phyloP scores from a whole-genome alignment of 2,888 invertebrate species.

The Temnothorax unifasciatus region DNA sequence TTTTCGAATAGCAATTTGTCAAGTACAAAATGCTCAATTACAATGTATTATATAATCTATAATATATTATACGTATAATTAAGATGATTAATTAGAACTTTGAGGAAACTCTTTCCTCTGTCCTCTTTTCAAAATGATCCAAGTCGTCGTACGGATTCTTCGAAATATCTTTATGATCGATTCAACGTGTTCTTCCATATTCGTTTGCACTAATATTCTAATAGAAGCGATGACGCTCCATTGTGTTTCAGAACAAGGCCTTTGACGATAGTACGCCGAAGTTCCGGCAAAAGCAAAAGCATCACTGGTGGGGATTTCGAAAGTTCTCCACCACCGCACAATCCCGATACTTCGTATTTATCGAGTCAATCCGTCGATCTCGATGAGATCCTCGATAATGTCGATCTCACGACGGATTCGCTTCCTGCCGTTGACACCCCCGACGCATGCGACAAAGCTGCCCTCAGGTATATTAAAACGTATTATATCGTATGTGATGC shows the following conservation, averaged over 20 bases:
- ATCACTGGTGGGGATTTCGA: conserved; percentile 86
- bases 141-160: background rate
- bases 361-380: conserved; percentile 83
- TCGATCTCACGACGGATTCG: conserved; percentile 92
- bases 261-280: conserved; percentile 94
- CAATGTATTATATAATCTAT: too few species aligned
- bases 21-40: background rate
- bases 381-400: conserved; percentile 88
- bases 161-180: background rate
- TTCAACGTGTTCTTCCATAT: background rate
- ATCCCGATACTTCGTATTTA: conserved; percentile 81
- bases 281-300: conserved; percentile 88
- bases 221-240: conserved; percentile 5
- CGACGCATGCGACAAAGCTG: conserved; percentile 95
- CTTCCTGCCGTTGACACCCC: conserved; percentile 95
- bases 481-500: conserved; percentile 22
- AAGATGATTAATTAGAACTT: background rate
- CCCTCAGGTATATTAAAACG: conserved; percentile 89
- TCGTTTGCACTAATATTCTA: background rate
- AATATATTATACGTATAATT: too few species aligned
- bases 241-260: conserved; percentile 91
- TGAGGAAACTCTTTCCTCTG: background rate
- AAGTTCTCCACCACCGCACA: conserved; percentile 82
- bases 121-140: background rate
- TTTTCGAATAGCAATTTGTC: background rate